Evolutionary conservation across 2,888 invertebrate genomes (phyloP).

Genomic region (Pegoplata infirma): DNA sequence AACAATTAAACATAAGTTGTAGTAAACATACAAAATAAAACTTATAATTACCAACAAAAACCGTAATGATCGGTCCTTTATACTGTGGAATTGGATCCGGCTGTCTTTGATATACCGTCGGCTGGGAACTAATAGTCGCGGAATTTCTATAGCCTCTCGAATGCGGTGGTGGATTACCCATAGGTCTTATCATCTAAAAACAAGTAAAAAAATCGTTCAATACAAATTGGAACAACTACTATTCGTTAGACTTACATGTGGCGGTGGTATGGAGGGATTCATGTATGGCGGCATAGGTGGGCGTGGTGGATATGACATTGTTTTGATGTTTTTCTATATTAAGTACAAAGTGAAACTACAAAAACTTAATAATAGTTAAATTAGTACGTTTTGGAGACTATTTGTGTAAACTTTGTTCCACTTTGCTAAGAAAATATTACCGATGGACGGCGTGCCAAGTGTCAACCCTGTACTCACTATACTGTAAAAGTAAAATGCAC

Average conservation of each 20-base stretch:
- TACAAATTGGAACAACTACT: no score
- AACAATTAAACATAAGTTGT: background rate
- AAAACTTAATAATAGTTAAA: constrained; percentile 4
- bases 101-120: constrained; percentile 76
- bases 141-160: constrained; percentile 77
- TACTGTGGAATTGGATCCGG: constrained; percentile 75
- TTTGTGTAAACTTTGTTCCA: background rate
- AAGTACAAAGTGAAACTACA: constrained; percentile 16
- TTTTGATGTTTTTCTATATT: constrained; percentile 28
- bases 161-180: constrained; percentile 77
- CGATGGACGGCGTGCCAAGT: constrained; percentile 37
- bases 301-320: constrained; percentile 95
- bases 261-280: constrained; percentile 85
- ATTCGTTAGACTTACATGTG: constrained; percentile 73
- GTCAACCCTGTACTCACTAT: constrained; percentile 25
- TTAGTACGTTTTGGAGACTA: background rate
- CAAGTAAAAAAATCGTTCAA: no score
- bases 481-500: constrained; percentile 17
- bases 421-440: background rate
- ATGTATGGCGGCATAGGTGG: constrained; percentile 87
- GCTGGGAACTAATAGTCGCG: constrained; percentile 77
- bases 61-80: constrained; percentile 95
- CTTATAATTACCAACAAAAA: constrained; percentile 90
- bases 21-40: background rate
- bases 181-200: constrained; percentile 80